A percentile compares a stretch with the other conserved stretches of the same genome.
Conservation (phyloP, 2,888 invertebrate genomes). For the Desoria tigrina region DNA sequence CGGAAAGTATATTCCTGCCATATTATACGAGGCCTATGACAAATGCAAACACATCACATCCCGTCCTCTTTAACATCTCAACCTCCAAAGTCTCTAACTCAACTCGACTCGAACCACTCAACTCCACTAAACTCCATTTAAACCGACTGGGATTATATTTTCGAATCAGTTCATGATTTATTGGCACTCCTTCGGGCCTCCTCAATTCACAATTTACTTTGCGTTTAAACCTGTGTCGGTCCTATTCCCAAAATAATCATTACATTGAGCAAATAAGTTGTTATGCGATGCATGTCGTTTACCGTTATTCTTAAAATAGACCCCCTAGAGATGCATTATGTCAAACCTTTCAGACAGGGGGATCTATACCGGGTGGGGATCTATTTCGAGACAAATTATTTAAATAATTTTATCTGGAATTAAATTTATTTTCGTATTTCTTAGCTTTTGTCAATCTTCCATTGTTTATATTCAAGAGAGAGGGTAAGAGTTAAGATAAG, state of each 20-base stretch:
- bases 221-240: slow-evolving; percentile 8
- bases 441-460: too few relatives aligned
- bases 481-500: too few relatives aligned
- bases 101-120: slow-evolving; percentile 11
- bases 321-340: neutral
- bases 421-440: too few relatives aligned
- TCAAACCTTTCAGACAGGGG: too few relatives aligned
- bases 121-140: slow-evolving; percentile 30
- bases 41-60: slow-evolving; percentile 32
- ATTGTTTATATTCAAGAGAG: too few relatives aligned
- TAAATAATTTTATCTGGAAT: too few relatives aligned
- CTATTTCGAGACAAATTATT: too few relatives aligned
- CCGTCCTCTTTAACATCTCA: slow-evolving; percentile 15
- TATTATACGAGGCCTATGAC: slow-evolving; percentile 25
- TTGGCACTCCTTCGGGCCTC: slow-evolving; percentile 24
- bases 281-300: too few relatives aligned
- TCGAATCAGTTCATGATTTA: slow-evolving; percentile 46
- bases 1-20: neutral
- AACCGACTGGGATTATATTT: slow-evolving; percentile 38
- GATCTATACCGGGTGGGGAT: too few relatives aligned
- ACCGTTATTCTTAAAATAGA: too few relatives aligned
- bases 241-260: too few relatives aligned
- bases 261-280: too few relatives aligned
- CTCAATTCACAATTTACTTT: slow-evolving; percentile 33
- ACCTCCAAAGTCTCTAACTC: neutral